phyloP scores from a whole-genome alignment of 2,888 invertebrate species.

The Acanthococcus lagerstroemiae region DNA sequence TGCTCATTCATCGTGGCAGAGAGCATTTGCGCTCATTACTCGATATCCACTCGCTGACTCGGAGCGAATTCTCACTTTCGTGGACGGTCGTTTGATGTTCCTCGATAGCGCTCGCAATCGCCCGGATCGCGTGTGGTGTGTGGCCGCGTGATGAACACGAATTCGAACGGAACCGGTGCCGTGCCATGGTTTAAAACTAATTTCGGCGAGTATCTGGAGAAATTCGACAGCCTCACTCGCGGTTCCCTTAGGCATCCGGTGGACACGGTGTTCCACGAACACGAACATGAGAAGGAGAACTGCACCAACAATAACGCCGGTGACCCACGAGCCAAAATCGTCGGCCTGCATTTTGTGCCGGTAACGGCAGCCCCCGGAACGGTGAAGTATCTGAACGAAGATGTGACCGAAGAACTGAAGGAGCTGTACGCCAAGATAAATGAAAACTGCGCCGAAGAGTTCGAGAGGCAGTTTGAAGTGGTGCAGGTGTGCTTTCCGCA shows the following conservation, averaged over 20 bases:
- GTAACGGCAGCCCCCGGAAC: background rate
- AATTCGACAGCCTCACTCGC: background rate
- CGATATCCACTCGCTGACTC: background rate
- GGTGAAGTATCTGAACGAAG: constrained; percentile 16
- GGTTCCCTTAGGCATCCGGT: background rate
- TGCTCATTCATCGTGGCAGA: background rate
- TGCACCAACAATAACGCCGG: background rate
- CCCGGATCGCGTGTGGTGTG: background rate
- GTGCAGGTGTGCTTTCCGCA: constrained; percentile 14
- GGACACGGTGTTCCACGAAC: background rate
- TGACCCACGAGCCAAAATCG: background rate
- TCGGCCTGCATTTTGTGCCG: constrained; percentile 15
- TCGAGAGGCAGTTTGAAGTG: constrained; percentile 5
- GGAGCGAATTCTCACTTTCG: background rate
- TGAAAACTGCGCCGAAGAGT: background rate
- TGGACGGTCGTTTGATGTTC: background rate
- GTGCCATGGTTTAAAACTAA: constrained; percentile 7
- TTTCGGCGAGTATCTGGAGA: constrained; percentile 5
- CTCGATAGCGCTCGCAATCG: background rate
- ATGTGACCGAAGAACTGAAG: constrained; percentile 16
- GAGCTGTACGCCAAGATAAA: constrained; percentile 9
- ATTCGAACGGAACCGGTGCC: background rate
- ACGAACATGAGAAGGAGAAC: constrained; percentile 10
- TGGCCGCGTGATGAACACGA: no score
- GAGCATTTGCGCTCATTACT: background rate